These are phyloP conservation scores for Sycophaga agraensis DNA, from an alignment of 1,140 invertebrate genomes.

Conservation along the genomic window DNA sequence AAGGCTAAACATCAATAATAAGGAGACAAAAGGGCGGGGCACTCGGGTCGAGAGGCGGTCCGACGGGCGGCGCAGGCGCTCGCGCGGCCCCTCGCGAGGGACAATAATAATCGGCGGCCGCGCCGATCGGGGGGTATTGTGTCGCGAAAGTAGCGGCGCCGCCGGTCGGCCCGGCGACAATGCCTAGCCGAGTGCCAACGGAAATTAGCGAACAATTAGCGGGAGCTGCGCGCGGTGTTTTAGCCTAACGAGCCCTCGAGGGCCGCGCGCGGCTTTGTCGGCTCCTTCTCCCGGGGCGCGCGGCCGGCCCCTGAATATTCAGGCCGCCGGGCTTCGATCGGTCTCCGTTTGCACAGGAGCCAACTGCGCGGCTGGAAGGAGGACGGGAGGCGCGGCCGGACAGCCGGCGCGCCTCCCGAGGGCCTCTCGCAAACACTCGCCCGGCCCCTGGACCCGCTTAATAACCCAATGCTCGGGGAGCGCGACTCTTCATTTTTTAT, in stretches of 20 bases:
- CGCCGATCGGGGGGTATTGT: not conserved
- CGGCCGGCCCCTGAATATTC: too few relatives aligned
- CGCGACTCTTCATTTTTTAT: slow-evolving; percentile 46
- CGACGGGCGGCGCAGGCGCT: too few relatives aligned
- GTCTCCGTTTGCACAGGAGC: too few relatives aligned
- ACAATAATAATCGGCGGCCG: not conserved
- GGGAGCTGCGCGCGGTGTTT: not conserved
- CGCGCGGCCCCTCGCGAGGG: too few relatives aligned
- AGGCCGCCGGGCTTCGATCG: too few relatives aligned
- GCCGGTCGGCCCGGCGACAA: too few relatives aligned
- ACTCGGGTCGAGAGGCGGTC: slow-evolving; percentile 1
- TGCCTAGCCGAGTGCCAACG: slow-evolving; percentile 42
- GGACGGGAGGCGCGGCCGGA: not conserved
- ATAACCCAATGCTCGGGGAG: slow-evolving; percentile 47
- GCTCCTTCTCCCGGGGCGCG: too few relatives aligned
- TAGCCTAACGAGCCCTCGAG: too few relatives aligned
- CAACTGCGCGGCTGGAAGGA: too few relatives aligned
- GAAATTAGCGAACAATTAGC: slow-evolving; percentile 54
- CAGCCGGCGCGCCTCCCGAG: slow-evolving; percentile 46
- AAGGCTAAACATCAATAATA: not conserved
- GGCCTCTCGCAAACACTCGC: slow-evolving; percentile 49
- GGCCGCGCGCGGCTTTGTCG: too few relatives aligned
- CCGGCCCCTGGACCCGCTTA: slow-evolving; percentile 44
- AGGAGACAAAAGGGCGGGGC: too few relatives aligned
- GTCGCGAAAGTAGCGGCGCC: not conserved